phyloP scores from a whole-genome alignment of 2,888 invertebrate genomes.

The Ectemnius continuus region DNA sequence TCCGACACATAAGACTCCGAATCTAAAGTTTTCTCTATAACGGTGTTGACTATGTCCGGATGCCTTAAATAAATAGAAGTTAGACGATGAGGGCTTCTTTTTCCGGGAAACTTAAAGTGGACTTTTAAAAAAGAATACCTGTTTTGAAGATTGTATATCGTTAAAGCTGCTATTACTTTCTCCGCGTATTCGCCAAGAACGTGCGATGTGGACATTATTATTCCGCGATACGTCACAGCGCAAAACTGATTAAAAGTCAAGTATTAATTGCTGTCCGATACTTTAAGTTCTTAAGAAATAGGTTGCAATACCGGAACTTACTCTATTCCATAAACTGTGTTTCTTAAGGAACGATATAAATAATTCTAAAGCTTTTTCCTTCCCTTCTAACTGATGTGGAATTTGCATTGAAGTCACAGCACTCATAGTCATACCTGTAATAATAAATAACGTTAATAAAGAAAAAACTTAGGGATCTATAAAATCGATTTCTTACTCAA shows the following conservation, averaged over 20 bases:
- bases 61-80: constrained; percentile 51
- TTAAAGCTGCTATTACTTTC: constrained; percentile 86
- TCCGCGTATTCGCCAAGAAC: constrained; percentile 87
- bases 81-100: too few species aligned
- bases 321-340: constrained; percentile 83
- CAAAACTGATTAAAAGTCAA: constrained; percentile 73
- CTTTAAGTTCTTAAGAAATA: neutral
- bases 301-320: constrained; percentile 70
- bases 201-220: constrained; percentile 80
- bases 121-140: constrained; percentile 71
- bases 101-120: too few species aligned
- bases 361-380: constrained; percentile 88
- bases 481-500: constrained; percentile 60
- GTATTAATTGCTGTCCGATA: constrained; percentile 7
- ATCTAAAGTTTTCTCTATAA: constrained; percentile 68
- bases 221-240: constrained; percentile 78
- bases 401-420: constrained; percentile 87
- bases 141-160: constrained; percentile 83
- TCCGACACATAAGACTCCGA: constrained; percentile 69
- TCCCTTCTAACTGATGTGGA: constrained; percentile 91
- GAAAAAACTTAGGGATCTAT: neutral
- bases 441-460: constrained; percentile 8
- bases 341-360: constrained; percentile 88
- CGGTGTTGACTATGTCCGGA: constrained; percentile 67
- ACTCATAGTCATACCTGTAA: constrained; percentile 71